phyloP scores from a whole-genome alignment of 64 coral and sea anemone genomes.

The Dendrophyllia cribrosa region DNA sequence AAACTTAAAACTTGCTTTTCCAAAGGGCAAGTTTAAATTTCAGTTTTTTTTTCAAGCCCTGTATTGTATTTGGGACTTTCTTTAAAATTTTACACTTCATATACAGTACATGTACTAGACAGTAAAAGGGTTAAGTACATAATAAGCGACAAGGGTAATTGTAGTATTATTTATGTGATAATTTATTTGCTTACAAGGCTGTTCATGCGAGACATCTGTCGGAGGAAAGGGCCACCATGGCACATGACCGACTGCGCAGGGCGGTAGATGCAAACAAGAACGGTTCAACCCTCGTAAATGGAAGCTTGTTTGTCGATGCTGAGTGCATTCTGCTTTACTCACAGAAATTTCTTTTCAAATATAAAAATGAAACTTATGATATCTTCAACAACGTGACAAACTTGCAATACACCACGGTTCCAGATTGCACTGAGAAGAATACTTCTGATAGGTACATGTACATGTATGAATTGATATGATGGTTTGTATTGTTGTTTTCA shows the following conservation, averaged over 20 bases:
- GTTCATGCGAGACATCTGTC: slow-evolving; percentile 7
- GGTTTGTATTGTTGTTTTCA: too few relatives aligned
- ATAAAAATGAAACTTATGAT: neutral
- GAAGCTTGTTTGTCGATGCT: slow-evolving; percentile 51
- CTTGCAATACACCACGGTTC: neutral
- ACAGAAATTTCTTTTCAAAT: neutral
- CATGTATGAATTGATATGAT: too few relatives aligned
- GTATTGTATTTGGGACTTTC: too few relatives aligned
- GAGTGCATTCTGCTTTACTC: slow-evolving; percentile 37
- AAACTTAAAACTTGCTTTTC: too few relatives aligned
- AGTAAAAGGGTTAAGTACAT: too few relatives aligned
- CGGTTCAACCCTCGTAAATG: neutral
- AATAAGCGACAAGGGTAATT: too few relatives aligned
- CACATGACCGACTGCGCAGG: slow-evolving; percentile 71
- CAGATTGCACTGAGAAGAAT: neutral
- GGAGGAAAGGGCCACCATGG: slow-evolving; percentile 3
- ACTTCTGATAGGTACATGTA: neutral
- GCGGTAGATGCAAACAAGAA: neutral
- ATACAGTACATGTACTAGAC: too few relatives aligned
- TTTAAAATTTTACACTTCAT: too few relatives aligned
- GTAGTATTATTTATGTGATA: neutral
- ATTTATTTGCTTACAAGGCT: slow-evolving; percentile 22
- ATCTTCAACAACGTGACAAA: slow-evolving; percentile 18
- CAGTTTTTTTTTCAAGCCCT: too few relatives aligned
- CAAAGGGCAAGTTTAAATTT: too few relatives aligned